phyloP scores from a whole-genome alignment of 2,888 invertebrate species.

The Phaonia tiefii region DNA sequence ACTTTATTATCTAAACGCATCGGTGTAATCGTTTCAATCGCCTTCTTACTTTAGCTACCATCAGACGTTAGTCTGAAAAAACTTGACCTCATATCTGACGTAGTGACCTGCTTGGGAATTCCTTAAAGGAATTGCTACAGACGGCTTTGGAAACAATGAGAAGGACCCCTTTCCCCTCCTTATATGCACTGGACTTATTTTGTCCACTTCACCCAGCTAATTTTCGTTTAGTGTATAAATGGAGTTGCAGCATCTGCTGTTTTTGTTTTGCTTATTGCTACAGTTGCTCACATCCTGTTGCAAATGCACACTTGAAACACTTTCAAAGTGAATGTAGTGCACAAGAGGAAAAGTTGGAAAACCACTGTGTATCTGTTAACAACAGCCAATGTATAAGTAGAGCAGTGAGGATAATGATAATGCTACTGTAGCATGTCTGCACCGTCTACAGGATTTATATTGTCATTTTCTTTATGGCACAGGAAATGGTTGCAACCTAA shows the following conservation, averaged over 20 bases:
- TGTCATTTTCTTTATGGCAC: neutral
- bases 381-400: neutral
- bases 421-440: neutral
- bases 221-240: conserved; percentile 19
- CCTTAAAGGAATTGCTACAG: too few species aligned
- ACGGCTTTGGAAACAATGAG: too few species aligned
- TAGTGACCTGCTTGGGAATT: too few species aligned
- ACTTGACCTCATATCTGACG: too few species aligned
- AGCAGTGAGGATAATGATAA: neutral
- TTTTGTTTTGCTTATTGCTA: neutral
- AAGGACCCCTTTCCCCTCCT: too few species aligned
- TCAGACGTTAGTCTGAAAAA: too few species aligned
- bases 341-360: neutral
- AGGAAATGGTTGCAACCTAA: neutral
- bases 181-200: too few species aligned
- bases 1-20: too few species aligned
- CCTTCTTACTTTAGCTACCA: too few species aligned
- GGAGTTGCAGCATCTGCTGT: conserved; percentile 13
- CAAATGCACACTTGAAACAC: neutral
- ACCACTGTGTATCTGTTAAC: neutral
- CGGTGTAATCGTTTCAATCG: too few species aligned
- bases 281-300: neutral
- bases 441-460: neutral
- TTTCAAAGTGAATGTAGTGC: neutral
- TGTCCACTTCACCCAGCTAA: too few species aligned